phyloP scores from a whole-genome alignment of 2,797 vertebrate species.

The Crenichthys baileyi region DNA sequence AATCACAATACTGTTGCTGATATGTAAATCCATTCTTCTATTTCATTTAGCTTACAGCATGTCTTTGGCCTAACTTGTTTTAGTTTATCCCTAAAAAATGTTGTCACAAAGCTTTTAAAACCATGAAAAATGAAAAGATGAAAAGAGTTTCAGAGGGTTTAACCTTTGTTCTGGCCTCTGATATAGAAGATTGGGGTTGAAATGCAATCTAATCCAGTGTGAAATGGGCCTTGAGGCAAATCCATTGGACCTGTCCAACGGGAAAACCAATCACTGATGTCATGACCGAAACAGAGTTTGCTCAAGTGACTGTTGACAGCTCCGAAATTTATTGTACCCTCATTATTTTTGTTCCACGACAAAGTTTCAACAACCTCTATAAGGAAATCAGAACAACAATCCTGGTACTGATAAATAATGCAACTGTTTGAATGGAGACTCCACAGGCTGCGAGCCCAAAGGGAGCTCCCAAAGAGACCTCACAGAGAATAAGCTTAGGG shows the following conservation, averaged over 20 bases:
- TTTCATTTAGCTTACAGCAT: constrained; percentile 48
- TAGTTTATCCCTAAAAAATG: constrained; percentile 46
- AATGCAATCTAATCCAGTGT: constrained; percentile 78
- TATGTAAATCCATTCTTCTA: constrained; percentile 30
- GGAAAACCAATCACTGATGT: constrained; percentile 70
- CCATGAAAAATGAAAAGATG: constrained; percentile 53
- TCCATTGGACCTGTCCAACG: constrained; percentile 61
- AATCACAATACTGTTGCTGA: constrained; percentile 23
- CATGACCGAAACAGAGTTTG: constrained; percentile 47
- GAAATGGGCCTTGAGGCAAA: constrained; percentile 73
- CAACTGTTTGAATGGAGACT: constrained; percentile 78
- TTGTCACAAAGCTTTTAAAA: constrained; percentile 54
- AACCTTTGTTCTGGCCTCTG: constrained; percentile 56
- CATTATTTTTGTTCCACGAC: constrained; percentile 74
- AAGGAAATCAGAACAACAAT: constrained; percentile 67
- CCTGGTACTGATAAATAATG: constrained; percentile 82
- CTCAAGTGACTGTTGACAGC: constrained; percentile 77
- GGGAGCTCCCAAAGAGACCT: constrained; percentile 77
- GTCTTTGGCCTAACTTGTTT: constrained; percentile 20
- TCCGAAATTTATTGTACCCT: constrained; percentile 73
- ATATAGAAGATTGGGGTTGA: constrained; percentile 55
- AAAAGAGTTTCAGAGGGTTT: constrained; percentile 62
- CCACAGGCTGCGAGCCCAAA: constrained; percentile 64
- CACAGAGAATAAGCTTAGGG: constrained; percentile 72
- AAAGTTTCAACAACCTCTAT: constrained; percentile 77